Evolutionary conservation across 2,888 invertebrate genomes (phyloP), one percentile per base, ranked within the genome.

Genomic region (Brenthis ino): DNA sequence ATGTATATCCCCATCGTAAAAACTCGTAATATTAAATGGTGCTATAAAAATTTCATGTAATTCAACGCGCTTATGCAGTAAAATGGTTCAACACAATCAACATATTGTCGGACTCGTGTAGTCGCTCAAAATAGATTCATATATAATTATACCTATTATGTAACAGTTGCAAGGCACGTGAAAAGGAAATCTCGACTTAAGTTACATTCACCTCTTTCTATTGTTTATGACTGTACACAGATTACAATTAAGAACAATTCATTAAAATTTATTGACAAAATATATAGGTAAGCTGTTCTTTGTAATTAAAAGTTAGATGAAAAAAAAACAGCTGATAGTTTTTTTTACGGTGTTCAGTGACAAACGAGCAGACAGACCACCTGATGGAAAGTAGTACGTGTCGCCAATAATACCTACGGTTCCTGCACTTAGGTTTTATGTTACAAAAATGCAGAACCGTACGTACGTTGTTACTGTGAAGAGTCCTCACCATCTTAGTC

Each of bases 121-220:
- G 28, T 28, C 53, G 54, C 69, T 69, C 54, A 56, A 65, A 67
- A 72, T 69, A 72, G 63, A 57, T 20, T 33, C 47, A 28, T 12
- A 16, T 14, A 65, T 53, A 60, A 50, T 58, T 68, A 20, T 20
- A 20, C 20, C 20, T 20, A 70, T 64, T 63, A 69, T 55, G 56
- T 48, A 24, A 64, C 66, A 51, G 56, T 65, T 58, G 65, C 48
- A 60, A 37, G 16, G 63, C 67, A 70, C 70, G 65, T 72, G 72
- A 65, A 65, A 55, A 56, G 67, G 69, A 65, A 64, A 72, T 63
- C 65, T 67, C 28, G 12, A 51, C 58, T 47, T 54, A 64, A 65
- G 65, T 68, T 60, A 55, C 70, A 50, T 68, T 70, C 65, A 72
- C 65, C 68, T 65, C 65, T 64, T 65, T 37, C 63, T 37, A 63